Base-by-base conservation (phyloP, 2,797 vertebrate species). In the Oreochromis grahami region DNA sequence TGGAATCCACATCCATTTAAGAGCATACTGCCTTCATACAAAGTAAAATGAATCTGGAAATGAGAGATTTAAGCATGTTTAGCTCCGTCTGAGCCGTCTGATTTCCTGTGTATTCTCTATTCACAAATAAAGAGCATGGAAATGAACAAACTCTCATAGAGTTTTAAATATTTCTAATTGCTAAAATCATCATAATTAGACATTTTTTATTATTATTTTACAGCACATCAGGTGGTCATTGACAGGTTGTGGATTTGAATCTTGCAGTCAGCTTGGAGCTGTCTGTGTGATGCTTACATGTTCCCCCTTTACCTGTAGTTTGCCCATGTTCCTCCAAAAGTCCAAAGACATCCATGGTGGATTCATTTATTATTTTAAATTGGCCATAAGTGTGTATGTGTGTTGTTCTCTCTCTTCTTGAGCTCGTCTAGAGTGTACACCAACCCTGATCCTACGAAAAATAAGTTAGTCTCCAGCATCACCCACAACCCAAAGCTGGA, bases 191-290 rank as follows among this genome's bases (percentile, higher is more conserved):
- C 58, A 63, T 63, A 38, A n/a, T 63, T 63, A 63, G 32, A 63
- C 10, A 13, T 63, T 36, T 63, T n/a, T 0, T 0, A 38, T 38
- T 63, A 63, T 63, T 63, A 36, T 3, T 63, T 0, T 2, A n/a
- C 34, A 63, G 11, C 6, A 36, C 58, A 13, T 63, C 32, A n/a
- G 19, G 32, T 43, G 1, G 3, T 36, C 10, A 36, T 63, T 63
- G 32, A 7, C 32, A 63, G 17, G 3, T 7, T 55, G 13, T 55
- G 24, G 53, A 26, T 15, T 63, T 63, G 19, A 63, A 19, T 63
- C 10, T 13, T n/a, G 32, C 11, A n/a, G 15, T 7, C 32, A n/a
- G 36, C n/a, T 15, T n/a, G 36, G 36, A 24, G n/a, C 36, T 43
- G 36, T 43, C n/a, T 68, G 3, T 43, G 36, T 24, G n/a, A 24